These are phyloP conservation scores for Pecten maximus DNA, from an alignment of 2,888 invertebrate species.

Conservation along the genomic window DNA sequence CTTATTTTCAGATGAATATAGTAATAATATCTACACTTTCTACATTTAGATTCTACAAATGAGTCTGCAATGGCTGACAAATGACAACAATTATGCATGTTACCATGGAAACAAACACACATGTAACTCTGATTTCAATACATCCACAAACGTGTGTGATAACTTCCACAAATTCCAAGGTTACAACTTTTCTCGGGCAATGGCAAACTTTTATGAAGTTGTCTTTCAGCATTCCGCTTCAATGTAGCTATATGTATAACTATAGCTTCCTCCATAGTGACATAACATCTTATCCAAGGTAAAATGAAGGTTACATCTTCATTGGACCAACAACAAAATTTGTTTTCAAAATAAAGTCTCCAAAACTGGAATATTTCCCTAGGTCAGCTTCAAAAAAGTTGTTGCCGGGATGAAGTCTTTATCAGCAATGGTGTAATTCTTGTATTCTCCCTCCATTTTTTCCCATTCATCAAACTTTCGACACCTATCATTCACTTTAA, in stretches of 20 bases:
- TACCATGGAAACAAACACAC: constrained; percentile 10
- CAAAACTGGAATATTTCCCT: neutral
- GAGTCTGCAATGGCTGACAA: neutral
- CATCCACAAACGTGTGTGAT: neutral
- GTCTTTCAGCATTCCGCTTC: neutral
- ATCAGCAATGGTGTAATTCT: neutral
- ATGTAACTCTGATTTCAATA: neutral
- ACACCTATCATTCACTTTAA: neutral
- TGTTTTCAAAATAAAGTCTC: neutral
- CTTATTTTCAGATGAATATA: too few species aligned
- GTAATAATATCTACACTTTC: neutral
- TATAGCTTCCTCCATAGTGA: neutral
- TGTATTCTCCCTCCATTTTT: neutral
- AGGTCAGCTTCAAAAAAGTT: neutral
- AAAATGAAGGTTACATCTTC: neutral
- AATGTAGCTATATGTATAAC: neutral
- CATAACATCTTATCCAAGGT: neutral
- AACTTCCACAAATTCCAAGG: neutral
- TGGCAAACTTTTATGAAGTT: neutral
- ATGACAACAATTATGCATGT: neutral
- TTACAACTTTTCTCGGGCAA: neutral
- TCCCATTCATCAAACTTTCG: neutral
- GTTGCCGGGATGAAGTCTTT: neutral
- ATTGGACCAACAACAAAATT: neutral
- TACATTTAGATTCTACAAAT: neutral